phyloP scores from a whole-genome alignment of 2,113 vertebrate species.

The Tyto alba region DNA sequence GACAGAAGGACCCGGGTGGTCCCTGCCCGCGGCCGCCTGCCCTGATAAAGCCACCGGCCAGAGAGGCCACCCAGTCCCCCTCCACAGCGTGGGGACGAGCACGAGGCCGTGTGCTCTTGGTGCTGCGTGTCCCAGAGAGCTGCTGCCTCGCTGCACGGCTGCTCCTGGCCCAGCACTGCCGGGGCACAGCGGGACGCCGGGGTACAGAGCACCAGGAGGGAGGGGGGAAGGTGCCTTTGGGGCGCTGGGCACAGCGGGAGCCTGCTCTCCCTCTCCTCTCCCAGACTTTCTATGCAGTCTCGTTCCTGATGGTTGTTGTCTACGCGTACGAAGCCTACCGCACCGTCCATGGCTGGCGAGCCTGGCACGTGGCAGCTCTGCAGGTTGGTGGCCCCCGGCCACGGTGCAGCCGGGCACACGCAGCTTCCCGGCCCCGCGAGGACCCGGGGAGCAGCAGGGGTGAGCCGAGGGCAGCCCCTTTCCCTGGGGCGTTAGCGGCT shows the following conservation, averaged over 20 bases:
- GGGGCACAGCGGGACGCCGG: accelerated
- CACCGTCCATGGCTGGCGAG: slow-evolving; percentile 63
- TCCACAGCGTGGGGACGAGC: neutral
- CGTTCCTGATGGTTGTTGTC: slow-evolving; percentile 71
- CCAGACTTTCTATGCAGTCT: slow-evolving; percentile 74
- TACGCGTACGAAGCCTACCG: slow-evolving; percentile 72
- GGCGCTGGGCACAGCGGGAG: neutral
- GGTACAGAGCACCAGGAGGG: neutral
- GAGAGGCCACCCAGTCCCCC: neutral
- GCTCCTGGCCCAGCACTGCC: neutral
- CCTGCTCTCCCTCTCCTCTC: neutral
- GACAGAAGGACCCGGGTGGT: neutral
- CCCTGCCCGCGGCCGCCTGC: neutral
- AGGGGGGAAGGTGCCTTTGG: too few relatives aligned
- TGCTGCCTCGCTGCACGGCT: neutral
- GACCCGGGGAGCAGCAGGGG: accelerated
- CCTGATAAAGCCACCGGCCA: neutral
- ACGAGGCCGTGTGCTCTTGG: neutral
- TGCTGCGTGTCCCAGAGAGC: neutral
- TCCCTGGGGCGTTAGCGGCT: accelerated
- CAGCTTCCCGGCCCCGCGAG: accelerated
- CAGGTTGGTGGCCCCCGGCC: slow-evolving; percentile 36
- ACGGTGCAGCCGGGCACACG: neutral
- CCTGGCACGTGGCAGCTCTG: neutral
- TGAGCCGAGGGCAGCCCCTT: neutral